phyloP scores from a whole-genome alignment of 2,888 invertebrate species.

The Macrophya annulata region DNA sequence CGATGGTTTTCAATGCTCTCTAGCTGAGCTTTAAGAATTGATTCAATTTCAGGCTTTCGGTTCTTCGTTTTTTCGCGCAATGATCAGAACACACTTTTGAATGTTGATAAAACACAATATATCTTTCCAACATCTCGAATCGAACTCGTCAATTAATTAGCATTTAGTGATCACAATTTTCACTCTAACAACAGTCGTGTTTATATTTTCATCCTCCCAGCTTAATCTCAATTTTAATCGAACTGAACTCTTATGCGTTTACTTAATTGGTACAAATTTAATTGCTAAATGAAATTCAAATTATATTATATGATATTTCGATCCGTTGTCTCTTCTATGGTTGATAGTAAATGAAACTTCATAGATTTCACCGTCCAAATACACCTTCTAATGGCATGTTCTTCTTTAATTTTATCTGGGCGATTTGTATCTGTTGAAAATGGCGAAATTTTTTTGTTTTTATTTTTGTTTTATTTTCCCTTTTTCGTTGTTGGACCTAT shows the following conservation, averaged over 20 bases:
- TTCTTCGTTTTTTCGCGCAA: background rate
- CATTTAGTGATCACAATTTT: background rate
- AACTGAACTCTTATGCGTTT: background rate
- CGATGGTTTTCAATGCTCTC: background rate
- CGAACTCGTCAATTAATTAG: background rate
- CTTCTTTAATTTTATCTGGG: background rate
- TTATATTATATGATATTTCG: background rate
- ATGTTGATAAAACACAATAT: background rate
- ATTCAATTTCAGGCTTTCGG: background rate
- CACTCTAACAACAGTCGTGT: background rate
- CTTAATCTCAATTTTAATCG: background rate
- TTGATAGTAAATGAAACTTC: background rate
- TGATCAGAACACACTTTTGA: background rate
- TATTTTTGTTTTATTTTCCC: background rate
- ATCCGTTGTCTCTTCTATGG: background rate
- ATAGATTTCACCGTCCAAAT: background rate
- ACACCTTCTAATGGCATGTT: background rate
- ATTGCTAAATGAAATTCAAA: background rate
- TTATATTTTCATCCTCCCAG: background rate
- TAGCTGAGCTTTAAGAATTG: background rate
- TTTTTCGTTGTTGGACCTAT: background rate
- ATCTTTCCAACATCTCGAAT: background rate
- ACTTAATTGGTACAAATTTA: background rate
- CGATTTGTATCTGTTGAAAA: background rate
- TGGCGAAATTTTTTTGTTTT: background rate